Base-by-base conservation (phyloP, 2,888 invertebrate species). In the Mesopsocus fuscifrons region DNA sequence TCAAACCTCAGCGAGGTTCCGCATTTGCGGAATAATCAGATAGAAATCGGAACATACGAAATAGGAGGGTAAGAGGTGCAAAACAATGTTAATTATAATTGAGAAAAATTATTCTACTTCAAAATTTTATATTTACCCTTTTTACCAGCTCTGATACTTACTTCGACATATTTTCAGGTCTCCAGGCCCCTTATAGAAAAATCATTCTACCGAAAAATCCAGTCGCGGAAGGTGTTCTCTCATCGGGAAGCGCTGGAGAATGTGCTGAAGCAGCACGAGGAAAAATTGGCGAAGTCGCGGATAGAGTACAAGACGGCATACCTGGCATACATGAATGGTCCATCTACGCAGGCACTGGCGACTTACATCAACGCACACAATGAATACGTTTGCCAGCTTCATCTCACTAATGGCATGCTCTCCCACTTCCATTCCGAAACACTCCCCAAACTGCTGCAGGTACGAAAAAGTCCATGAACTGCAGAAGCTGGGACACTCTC, bases 351-450 rank as follows among this genome's bases (percentile, higher is more conserved):
- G 18, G 56, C 59, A 13, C 54, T 65, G 41, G 59, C 62, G n/a
- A 73, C 74, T 44, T 89, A 91, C 63, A 79, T 88, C 59, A 88
- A 89, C 58, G 77, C 84, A 11, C 92, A 94, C 66, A 94, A 94
- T 65, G 80, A 79, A 49, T 92, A 92, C 64, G 80, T 94, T 48
- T 84, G 89, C 53, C 91, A 92, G 58, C 65, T 94, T 50, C 80
- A 84, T 51, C 87, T 91, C 35, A 87, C 89, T 50, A 94, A 94
- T 59, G 85, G 87, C 30, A 87, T 91, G 76, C 71, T 88, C 51
- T 88, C 89, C 53, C 79, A 83, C 56, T 94, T 88, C 63, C 77
- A 85, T 57, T 73, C 73, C 51, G 75, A 81, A 54, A 85, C 85
- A 46, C 67, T 94, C 55, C 92, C 92, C 3, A 78, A 81, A 51